These are phyloP conservation scores for Lithophane leautieri DNA, from an alignment of 2,888 invertebrate species.

Conservation along the genomic window DNA sequence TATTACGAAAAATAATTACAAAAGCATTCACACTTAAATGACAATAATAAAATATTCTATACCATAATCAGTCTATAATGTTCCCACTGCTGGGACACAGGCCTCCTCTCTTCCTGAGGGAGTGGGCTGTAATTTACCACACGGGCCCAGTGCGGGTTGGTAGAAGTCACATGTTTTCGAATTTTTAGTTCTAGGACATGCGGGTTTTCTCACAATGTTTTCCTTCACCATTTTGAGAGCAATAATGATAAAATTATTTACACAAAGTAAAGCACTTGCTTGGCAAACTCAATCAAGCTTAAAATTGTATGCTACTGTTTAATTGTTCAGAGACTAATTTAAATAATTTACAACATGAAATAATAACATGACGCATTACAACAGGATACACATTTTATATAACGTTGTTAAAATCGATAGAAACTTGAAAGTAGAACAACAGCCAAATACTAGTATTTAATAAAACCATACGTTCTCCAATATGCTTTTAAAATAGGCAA, in stretches of 20 bases:
- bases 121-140: background rate
- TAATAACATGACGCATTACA: background rate
- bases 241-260: too few species aligned
- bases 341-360: background rate
- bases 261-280: too few species aligned
- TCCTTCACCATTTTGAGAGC: too few species aligned
- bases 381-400: background rate
- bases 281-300: background rate
- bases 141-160: background rate
- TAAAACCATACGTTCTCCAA: slow-evolving; percentile 35
- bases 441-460: slow-evolving; percentile 19
- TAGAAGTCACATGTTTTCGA: background rate
- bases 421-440: slow-evolving; percentile 11
- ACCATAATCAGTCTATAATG: too few species aligned
- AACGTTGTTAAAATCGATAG: background rate
- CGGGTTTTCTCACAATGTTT: background rate
- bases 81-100: too few species aligned
- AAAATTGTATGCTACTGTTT: background rate
- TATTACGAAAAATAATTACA: background rate
- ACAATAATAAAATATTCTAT: background rate
- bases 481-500: slow-evolving; percentile 55
- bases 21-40: background rate
- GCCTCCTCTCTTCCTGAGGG: too few species aligned
- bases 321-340: background rate
- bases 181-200: background rate